Evolutionary conservation across 2,797 vertebrate genomes (phyloP).

Genomic region (Heteromormyrus szaboi): DNA sequence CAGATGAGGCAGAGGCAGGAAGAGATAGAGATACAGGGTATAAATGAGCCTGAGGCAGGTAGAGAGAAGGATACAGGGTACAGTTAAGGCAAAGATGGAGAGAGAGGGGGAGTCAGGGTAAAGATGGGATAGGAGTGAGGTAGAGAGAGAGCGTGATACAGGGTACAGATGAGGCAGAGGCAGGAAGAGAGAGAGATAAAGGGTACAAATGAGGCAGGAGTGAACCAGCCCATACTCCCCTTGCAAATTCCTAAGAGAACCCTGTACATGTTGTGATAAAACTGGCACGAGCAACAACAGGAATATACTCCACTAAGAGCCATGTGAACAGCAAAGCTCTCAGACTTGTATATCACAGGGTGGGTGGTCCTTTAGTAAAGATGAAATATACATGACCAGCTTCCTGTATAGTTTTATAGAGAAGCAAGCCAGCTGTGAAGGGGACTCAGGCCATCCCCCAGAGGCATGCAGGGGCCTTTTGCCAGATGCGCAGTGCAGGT

Average conservation of each 20-base stretch:
- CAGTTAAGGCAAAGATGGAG: neutral
- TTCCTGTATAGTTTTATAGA: neutral
- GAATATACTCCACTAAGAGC: neutral
- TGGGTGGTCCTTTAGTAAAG: neutral
- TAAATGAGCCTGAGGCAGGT: neutral
- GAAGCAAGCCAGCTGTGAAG: conserved; percentile 3
- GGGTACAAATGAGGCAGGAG: neutral
- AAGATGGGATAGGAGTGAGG: neutral
- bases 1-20: neutral
- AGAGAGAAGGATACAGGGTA: neutral
- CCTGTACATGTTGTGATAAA: conserved; percentile 9
- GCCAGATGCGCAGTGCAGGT: neutral
- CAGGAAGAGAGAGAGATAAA: neutral
- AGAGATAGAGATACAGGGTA: neutral
- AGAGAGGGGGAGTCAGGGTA: neutral
- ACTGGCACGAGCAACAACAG: neutral
- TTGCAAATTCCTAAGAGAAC: neutral
- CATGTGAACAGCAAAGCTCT: conserved; percentile 9
- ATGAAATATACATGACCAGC: neutral
- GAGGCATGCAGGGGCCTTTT: conserved; percentile 1
- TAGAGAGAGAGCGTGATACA: neutral
- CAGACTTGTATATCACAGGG: neutral
- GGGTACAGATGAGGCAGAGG: neutral
- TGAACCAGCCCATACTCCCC: neutral
- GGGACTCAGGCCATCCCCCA: neutral